Conservation (phyloP, 2,888 invertebrate species). For the Oscheius onirici region DNA sequence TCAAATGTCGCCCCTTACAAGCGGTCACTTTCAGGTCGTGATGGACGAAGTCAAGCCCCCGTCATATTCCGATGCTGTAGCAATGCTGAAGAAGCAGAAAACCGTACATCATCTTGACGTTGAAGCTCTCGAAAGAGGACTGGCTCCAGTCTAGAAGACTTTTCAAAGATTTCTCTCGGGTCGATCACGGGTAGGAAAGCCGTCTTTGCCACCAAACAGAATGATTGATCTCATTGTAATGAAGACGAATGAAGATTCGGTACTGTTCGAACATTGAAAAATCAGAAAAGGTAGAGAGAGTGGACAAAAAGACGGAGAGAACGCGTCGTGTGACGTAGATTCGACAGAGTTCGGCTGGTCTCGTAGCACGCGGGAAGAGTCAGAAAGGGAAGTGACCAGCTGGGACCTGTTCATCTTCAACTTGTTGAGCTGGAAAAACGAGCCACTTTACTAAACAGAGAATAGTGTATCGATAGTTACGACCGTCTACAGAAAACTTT, state of each 20-base stretch:
- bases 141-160: neutral
- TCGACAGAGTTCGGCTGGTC: neutral
- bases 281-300: slow-evolving; percentile 1
- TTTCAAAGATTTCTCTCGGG: neutral
- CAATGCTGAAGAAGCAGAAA: slow-evolving; percentile 6
- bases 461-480: too few species aligned
- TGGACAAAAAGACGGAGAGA: slow-evolving; percentile 12
- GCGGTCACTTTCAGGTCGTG: slow-evolving; percentile 7
- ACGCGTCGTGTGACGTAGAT: slow-evolving; percentile 24
- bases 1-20: neutral
- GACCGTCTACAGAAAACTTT: too few species aligned
- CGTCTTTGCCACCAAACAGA: neutral
- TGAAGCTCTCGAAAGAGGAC: neutral
- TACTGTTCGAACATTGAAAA: slow-evolving; percentile 26
- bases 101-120: slow-evolving; percentile 12
- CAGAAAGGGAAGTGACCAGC: too few species aligned
- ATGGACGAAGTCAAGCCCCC: slow-evolving; percentile 9
- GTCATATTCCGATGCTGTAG: slow-evolving; percentile 12
- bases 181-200: slow-evolving; percentile 11
- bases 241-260: slow-evolving; percentile 1
- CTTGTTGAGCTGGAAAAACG: too few species aligned
- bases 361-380: neutral
- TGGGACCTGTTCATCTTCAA: too few species aligned
- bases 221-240: neutral
- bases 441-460: too few species aligned